A percentile compares a stretch with the other conserved stretches of the same genome.
These are phyloP conservation scores for Willisornis vidua DNA, from an alignment of 2,113 vertebrate species.

Conservation along the genomic window DNA sequence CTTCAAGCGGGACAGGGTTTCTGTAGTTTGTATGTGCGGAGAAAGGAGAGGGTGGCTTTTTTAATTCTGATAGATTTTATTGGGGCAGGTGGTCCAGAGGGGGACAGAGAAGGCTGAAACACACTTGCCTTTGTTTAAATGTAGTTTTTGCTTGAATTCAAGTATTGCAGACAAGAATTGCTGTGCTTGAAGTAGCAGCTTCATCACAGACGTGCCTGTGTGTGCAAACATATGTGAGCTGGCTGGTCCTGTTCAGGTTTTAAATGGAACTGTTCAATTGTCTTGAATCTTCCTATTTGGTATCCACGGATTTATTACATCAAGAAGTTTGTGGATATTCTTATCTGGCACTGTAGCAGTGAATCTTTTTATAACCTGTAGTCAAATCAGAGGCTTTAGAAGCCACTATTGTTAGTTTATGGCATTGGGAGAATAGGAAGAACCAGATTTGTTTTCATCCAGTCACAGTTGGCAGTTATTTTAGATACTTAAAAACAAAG, in stretches of 20 bases:
- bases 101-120: neutral
- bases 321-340: neutral
- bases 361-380: neutral
- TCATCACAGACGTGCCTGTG: neutral
- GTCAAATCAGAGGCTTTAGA: neutral
- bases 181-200: neutral
- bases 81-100: neutral
- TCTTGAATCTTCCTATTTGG: neutral
- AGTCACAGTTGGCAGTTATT: neutral
- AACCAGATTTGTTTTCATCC: neutral
- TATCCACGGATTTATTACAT: neutral
- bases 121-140: neutral
- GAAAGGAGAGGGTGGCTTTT: neutral
- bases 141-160: neutral
- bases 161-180: neutral
- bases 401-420: neutral
- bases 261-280: neutral
- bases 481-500: constrained; percentile 13
- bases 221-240: neutral
- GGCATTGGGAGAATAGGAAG: neutral
- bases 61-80: neutral
- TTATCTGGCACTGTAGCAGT: neutral
- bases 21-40: neutral
- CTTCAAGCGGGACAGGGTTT: neutral
- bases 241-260: neutral